Evolutionary conservation across 2,797 vertebrate genomes (phyloP).

Genomic region (Mareca strepera): DNA sequence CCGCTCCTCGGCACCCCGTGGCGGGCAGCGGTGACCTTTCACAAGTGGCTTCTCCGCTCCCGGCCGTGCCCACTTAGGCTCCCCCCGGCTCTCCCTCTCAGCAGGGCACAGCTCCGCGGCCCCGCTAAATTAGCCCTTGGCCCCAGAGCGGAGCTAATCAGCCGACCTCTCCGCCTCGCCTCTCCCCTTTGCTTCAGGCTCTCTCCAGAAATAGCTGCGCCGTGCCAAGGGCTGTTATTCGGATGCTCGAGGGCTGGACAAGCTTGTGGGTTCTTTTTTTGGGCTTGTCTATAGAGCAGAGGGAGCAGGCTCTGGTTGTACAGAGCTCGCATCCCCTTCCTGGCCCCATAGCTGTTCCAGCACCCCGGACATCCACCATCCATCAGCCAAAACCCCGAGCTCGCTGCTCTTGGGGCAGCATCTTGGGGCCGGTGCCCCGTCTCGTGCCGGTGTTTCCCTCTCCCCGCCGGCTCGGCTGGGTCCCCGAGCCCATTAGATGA

Average conservation of each 20-base stretch:
- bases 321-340: not conserved
- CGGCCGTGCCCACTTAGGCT: not conserved
- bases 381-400: not conserved
- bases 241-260: not conserved
- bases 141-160: not conserved
- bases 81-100: not conserved
- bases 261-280: too few relatives aligned
- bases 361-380: not conserved
- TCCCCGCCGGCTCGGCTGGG: not conserved
- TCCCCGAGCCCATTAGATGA: not conserved
- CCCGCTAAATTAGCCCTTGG: not conserved
- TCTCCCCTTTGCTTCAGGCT: not conserved
- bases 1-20: not conserved
- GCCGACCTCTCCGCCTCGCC: not conserved
- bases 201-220: not conserved
- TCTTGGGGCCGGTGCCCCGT: not conserved
- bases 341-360: rapidly evolving
- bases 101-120: not conserved
- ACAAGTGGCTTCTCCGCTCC: slow-evolving; percentile 41
- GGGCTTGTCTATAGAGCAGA: not conserved
- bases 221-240: not conserved
- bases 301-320: slow-evolving; percentile 36
- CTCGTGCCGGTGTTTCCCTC: not conserved
- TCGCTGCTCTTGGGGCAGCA: not conserved
- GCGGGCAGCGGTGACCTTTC: slow-evolving; percentile 21